Percentiles rank a stretch among this genome's conserved stretches.
Evolutionary conservation across 2,113 vertebrate species (phyloP).

Genomic region (Gobius niger): DNA sequence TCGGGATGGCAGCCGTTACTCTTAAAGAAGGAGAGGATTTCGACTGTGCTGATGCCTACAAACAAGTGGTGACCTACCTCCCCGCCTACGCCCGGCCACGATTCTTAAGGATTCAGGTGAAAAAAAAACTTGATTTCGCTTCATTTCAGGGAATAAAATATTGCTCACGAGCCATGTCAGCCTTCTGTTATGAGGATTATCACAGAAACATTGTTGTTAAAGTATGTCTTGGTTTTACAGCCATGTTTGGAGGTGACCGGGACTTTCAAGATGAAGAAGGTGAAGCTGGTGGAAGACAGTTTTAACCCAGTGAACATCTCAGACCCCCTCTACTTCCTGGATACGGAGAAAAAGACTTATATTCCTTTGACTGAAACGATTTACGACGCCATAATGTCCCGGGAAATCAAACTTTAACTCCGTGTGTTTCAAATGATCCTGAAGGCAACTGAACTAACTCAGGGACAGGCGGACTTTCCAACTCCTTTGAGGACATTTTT

Average conservation of each 20-base stretch:
- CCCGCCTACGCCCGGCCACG: conserved; percentile 84
- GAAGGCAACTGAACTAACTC: conserved; percentile 56
- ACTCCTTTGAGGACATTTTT: not conserved
- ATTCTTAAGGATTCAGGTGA: conserved; percentile 87
- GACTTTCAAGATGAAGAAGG: conserved; percentile 89
- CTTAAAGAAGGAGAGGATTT: conserved; percentile 77
- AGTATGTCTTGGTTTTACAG: conserved; percentile 62
- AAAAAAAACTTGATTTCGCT: not conserved
- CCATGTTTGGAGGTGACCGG: conserved; percentile 80
- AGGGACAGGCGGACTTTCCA: conserved; percentile 47
- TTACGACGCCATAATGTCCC: conserved; percentile 65
- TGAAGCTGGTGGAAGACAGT: conserved; percentile 82
- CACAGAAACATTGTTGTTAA: not conserved
- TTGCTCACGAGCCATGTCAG: not conserved
- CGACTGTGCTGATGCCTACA: conserved; percentile 71
- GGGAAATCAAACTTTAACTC: conserved; percentile 79
- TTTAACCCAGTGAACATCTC: conserved; percentile 74
- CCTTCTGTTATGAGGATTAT: no score
- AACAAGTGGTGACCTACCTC: conserved; percentile 70
- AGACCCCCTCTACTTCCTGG: conserved; percentile 83
- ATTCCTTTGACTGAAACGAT: conserved; percentile 69
- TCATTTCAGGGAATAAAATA: not conserved
- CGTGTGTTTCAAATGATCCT: conserved; percentile 5
- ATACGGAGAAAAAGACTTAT: conserved; percentile 70
- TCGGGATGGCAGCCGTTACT: conserved; percentile 85